Conservation (phyloP, 2,797 vertebrate species). For the Parambassis ranga region DNA sequence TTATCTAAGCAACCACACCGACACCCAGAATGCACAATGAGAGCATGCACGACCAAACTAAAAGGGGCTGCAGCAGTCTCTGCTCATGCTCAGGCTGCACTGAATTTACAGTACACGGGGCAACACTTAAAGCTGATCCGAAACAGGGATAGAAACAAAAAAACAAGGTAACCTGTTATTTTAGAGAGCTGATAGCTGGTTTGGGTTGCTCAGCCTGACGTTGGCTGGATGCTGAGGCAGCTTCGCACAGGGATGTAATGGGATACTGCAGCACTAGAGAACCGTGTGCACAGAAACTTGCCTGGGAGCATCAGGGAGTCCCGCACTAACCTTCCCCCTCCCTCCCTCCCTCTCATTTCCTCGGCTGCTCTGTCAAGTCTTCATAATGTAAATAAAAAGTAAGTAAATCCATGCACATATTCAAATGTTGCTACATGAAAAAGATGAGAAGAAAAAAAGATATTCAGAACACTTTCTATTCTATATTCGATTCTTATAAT, state of each 20-base stretch:
- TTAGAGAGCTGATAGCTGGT: constrained; percentile 9
- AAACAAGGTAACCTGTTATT: not conserved
- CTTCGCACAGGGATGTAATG: constrained; percentile 68
- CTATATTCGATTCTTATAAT: too few species aligned
- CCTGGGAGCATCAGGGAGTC: constrained; percentile 79
- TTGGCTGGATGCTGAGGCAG: constrained; percentile 66
- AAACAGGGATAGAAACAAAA: not conserved
- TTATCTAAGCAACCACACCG: constrained; percentile 35
- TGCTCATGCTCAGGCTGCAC: not conserved
- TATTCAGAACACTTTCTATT: too few species aligned
- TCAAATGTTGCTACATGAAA: not conserved
- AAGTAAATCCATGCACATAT: not conserved
- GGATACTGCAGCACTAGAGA: constrained; percentile 81
- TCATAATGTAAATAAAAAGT: not conserved
- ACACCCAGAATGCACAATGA: constrained; percentile 11
- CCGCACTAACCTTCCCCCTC: constrained; percentile 67
- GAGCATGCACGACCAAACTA: constrained; percentile 15
- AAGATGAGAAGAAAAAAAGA: not conserved
- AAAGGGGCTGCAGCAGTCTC: constrained; percentile 7
- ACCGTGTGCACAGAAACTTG: constrained; percentile 82
- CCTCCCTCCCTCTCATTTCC: constrained; percentile 9
- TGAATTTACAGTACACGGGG: not conserved
- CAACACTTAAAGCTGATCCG: constrained; percentile 1
- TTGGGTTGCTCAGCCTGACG: constrained; percentile 16
- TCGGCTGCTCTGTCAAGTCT: constrained; percentile 32